A percentile compares a stretch with the other conserved stretches of the same genome.
Evolutionary conservation across 2,888 invertebrate genomes (phyloP).

Genomic region (Cephus pygmeus): DNA sequence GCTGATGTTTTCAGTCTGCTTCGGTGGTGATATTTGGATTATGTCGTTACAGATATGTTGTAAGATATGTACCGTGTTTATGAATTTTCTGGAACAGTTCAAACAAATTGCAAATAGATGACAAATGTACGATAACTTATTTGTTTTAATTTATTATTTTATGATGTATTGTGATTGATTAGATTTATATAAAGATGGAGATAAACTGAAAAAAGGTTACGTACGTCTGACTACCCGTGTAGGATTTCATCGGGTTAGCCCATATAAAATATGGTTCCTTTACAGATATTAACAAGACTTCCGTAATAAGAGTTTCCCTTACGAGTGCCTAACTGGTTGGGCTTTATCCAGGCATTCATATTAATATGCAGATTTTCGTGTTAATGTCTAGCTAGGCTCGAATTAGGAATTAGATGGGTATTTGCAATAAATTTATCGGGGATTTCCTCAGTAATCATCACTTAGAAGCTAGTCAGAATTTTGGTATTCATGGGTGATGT

Average conservation of each 20-base stretch:
- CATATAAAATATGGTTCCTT: not conserved
- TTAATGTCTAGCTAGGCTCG: not conserved
- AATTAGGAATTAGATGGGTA: not conserved
- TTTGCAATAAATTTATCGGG: not conserved
- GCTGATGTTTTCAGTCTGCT: slow-evolving; percentile 20
- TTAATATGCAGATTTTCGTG: not conserved
- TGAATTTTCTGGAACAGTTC: slow-evolving; percentile 1
- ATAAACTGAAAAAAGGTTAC: not conserved
- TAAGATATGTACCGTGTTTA: slow-evolving; percentile 23
- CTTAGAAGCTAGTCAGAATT: no score
- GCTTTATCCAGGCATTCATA: no score
- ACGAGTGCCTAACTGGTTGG: no score
- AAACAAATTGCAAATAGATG: not conserved
- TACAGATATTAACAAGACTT: not conserved
- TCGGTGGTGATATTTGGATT: slow-evolving; percentile 11
- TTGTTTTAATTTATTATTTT: not conserved
- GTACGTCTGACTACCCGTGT: not conserved
- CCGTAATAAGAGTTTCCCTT: not conserved
- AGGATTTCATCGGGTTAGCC: not conserved
- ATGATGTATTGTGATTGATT: no score
- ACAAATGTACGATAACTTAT: not conserved
- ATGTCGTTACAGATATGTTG: slow-evolving; percentile 22
- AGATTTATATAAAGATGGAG: no score
- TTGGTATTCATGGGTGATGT: no score
- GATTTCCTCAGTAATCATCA: not conserved